phyloP scores from a whole-genome alignment of 2,797 vertebrate genomes.

The Myotis findleyi region DNA sequence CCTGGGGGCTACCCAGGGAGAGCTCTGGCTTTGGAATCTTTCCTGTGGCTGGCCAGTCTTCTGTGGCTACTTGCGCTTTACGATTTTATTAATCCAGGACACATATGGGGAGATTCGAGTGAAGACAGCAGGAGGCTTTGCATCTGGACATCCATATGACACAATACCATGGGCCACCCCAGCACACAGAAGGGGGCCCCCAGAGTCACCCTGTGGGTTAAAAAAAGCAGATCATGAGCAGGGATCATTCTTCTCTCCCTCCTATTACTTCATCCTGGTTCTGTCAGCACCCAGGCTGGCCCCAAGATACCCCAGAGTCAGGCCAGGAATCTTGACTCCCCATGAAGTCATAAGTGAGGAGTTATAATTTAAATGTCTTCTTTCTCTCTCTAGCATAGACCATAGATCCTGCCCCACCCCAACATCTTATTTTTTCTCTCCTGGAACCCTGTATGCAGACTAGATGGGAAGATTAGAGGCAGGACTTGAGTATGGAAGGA shows the following conservation, averaged over 20 bases:
- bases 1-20: background rate
- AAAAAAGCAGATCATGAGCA: background rate
- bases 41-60: background rate
- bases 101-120: slow-evolving; percentile 32
- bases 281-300: background rate
- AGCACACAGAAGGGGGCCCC: slow-evolving; percentile 50
- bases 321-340: background rate
- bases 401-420: background rate
- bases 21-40: background rate
- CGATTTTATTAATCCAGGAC: slow-evolving; percentile 52
- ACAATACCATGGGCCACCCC: slow-evolving; percentile 54
- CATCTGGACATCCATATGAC: fast-evolving
- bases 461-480: background rate
- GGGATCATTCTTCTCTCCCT: no score
- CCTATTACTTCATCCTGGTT: background rate
- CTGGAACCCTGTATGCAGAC: background rate
- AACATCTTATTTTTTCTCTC: background rate
- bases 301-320: background rate
- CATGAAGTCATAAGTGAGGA: background rate
- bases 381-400: background rate
- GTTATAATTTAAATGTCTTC: background rate
- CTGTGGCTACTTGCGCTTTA: background rate
- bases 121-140: slow-evolving; percentile 18
- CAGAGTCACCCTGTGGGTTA: slow-evolving; percentile 55
- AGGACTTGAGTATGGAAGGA: background rate